Base-by-base conservation (phyloP, 2,888 invertebrate genomes). In the Clostera curtula region DNA sequence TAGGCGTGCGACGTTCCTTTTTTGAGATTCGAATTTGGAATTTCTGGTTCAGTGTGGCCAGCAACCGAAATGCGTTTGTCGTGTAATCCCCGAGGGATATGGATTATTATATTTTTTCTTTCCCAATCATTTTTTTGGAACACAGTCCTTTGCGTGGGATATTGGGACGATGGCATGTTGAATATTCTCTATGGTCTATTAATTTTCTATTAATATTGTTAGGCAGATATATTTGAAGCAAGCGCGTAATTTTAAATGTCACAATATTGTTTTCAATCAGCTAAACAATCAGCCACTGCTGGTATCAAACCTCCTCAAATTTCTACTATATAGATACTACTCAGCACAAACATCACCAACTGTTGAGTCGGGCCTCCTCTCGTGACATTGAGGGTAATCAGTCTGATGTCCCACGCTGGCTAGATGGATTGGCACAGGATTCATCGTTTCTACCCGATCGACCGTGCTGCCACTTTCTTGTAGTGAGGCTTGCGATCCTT, bases 51-150 rank as follows among this genome's bases (percentile, higher is more conserved):
- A 59, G 79, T 80, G 82, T 80, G 82, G 76, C 75, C 77, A n/a
- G n/a, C n/a, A 69, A 64, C 59, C 59, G 63, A 77, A 77, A 82
- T 83, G 82, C 75, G 65, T 82, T 82, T 80, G 75, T 79, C 76
- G 74, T 79, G 82, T 82, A 82, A 82, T 82, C 82, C 82, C 60
- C 77, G 15, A 44, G 82, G 76, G 82, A 70, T 51, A 48, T 65
- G 72, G 82, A 77, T 82, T 79, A 75, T 69, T 60, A 49, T 53
- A 63, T 70, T 71, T 72, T 65, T 31, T 31, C 25, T 27, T 38
- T 62, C 58, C 54, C 43, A 49, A 57, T 62, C 59, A 53, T 70
- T 73, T 75, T 73, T 75, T 70, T 37, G 24, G 59, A 67, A 65
- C 56, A 58, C 58, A 65, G 65, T 56, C 54, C 45, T 50, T 40